Base-by-base conservation (phyloP, 1,140 invertebrate species). In the Hermatobates lingyangjiaoensis region DNA sequence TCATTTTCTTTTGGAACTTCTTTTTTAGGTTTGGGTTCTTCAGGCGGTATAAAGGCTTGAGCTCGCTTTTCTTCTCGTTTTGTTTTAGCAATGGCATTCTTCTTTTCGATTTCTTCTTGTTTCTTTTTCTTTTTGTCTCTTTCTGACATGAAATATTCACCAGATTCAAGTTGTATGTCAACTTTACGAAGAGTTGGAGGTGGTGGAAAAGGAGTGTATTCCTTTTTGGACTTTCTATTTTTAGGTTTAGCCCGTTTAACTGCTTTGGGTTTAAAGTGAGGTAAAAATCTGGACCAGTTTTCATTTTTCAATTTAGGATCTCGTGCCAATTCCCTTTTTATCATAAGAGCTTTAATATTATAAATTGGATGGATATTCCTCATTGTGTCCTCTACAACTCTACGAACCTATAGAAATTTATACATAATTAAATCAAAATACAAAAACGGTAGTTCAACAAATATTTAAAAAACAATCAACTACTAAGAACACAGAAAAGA, bases 351-450 rank as follows among this genome's bases (percentile, higher is more conserved):
- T 70, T 98, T 98, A 0, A 99, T 94, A 62, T 96, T 96, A 63
- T 98, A 98, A 63, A 98, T 93, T n/a, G 95, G 95, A 73, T 99
- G 95, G 53, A 98, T 80, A 65, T 99, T 99, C 62, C 92, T 91
- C 92, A 99, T 97, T 2, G 90, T 95, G 60, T 99, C 94, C 63
- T 89, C 81, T 4, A 92, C 88, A 60, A 99, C 88, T 62, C 84
- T 78, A 55, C 92, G 69, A 0, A 93, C 89, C 69, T 75, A 45
- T 20, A 60, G 55, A 56, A n/a, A n/a, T n/a, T n/a, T n/a, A n/a
- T n/a, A n/a, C n/a, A n/a, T n/a, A n/a, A n/a, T n/a, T n/a, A n/a
- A n/a, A n/a, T n/a, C n/a, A n/a, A n/a, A n/a, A n/a, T n/a, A n/a
- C n/a, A n/a, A n/a, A n/a, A n/a, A n/a, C n/a, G n/a, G n/a, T n/a